Base-by-base conservation (phyloP, 1,140 invertebrate species). In the Eumeta japonica region DNA sequence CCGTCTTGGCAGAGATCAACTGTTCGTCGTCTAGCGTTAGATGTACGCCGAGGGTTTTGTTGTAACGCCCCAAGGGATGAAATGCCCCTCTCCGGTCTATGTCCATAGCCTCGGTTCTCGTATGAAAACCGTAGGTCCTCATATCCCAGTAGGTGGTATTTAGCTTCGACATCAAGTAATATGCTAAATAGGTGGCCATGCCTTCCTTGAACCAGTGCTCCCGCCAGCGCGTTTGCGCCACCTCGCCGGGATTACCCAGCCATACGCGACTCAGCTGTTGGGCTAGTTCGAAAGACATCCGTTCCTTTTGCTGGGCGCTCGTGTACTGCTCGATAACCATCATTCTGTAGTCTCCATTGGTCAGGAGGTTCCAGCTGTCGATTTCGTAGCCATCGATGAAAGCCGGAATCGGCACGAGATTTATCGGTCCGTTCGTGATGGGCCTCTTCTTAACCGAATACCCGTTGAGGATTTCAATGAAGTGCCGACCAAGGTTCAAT, bases 191-290 rank as follows among this genome's bases (percentile, higher is more conserved):
- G 0, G 64, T 68, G 20, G 68, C 62, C 28, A 71, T 57, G 10
- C 68, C 68, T 51, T 73, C 68, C 29, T 71, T 73, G 29, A 73
- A 67, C 68, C 68, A 73, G 31, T 73, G 64, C 36, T 73, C 62
- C 35, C 54, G 61, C 68, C 68, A 73, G 4, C 53, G 45, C 0
- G 68, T 71, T 1, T 52, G 30, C 13, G 52, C 37, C 1, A 36
- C 5, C 35, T 74, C 70, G 0, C 64, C 70, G 14, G 66, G 64
- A 36, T 65, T 73, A 0, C 68, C 66, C 5, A 73, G 43, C 68
- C 68, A 73, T 28, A 73, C 62, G 17, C 62, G 57, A 38, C 55
- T 48, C 15, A 73, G 24, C 39, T 73, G 68, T 44, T 67, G 65
- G 1, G 64, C 50, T 3, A 73, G 19, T 28, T 71, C 64, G 19